A percentile compares a stretch with the other conserved stretches of the same genome.
These are phyloP conservation scores for Thermophis baileyi DNA, from an alignment of 2,113 vertebrate species.

Conservation along the genomic window DNA sequence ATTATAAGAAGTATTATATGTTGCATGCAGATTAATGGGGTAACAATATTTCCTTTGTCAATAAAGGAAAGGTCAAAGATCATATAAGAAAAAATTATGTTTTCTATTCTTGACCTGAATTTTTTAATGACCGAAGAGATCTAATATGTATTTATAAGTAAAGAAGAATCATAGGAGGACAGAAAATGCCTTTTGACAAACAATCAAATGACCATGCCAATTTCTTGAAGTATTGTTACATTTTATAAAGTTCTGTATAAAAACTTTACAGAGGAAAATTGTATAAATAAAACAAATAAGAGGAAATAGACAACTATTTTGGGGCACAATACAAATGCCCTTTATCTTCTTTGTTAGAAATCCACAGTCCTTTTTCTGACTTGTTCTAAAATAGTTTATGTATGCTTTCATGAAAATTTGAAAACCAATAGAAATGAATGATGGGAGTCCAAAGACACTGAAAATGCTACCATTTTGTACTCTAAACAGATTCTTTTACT, in stretches of 20 bases:
- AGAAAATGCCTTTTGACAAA: neutral
- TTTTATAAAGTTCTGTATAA: neutral
- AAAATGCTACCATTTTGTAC: neutral
- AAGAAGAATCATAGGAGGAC: neutral
- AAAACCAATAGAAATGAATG: neutral
- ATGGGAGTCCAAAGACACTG: neutral
- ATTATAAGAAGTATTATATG: neutral
- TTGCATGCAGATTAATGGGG: neutral
- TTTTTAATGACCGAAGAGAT: neutral
- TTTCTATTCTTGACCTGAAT: neutral
- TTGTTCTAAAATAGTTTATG: neutral
- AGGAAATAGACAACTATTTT: neutral
- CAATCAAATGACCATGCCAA: neutral
- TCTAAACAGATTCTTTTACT: slow-evolving; percentile 3
- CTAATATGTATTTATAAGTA: neutral
- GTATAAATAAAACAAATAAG: neutral
- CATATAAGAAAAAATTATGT: neutral
- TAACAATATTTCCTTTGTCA: neutral
- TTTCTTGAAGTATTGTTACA: neutral
- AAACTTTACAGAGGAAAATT: neutral
- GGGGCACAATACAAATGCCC: neutral
- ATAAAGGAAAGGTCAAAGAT: neutral
- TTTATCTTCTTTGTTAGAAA: neutral
- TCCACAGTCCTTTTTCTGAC: neutral
- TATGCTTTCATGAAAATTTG: neutral